These are phyloP conservation scores for Dipodomys spectabilis DNA, from an alignment of 2,113 vertebrate genomes.

Conservation along the genomic window DNA sequence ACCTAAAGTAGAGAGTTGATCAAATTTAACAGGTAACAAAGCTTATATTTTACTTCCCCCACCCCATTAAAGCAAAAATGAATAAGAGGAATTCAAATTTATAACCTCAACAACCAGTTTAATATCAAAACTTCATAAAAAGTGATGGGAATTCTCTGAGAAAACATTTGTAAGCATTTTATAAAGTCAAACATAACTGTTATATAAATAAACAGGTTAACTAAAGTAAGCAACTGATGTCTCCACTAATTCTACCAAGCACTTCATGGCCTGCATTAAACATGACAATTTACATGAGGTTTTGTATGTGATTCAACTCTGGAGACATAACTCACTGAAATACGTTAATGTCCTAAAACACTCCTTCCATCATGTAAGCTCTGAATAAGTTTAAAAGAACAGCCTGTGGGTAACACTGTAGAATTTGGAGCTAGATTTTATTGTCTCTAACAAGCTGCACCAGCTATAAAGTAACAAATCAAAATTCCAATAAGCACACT, in stretches of 20 bases:
- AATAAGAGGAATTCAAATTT: background rate
- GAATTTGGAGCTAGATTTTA: slow-evolving; percentile 54
- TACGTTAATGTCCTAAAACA: slow-evolving; percentile 65
- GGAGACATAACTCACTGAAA: slow-evolving; percentile 68
- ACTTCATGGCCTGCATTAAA: slow-evolving; percentile 55
- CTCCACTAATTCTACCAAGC: slow-evolving; percentile 43
- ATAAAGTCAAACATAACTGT: slow-evolving; percentile 53
- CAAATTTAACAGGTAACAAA: slow-evolving; percentile 13
- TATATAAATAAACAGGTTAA: slow-evolving; percentile 31
- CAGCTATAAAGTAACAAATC: slow-evolving; percentile 54
- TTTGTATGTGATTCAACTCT: slow-evolving; percentile 48
- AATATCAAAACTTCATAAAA: slow-evolving; percentile 47
- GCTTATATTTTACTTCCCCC: slow-evolving; percentile 1
- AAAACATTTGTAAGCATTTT: slow-evolving; percentile 54
- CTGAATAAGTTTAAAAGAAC: slow-evolving; percentile 65
- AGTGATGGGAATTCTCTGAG: slow-evolving; percentile 29
- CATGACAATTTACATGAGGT: slow-evolving; percentile 68
- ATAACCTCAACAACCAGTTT: slow-evolving; percentile 25
- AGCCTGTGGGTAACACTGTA: slow-evolving; percentile 30
- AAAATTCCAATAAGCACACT: slow-evolving; percentile 52
- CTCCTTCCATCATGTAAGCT: slow-evolving; percentile 59
- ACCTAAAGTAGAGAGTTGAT: background rate
- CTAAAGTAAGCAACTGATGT: slow-evolving; percentile 34
- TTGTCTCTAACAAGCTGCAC: slow-evolving; percentile 26
- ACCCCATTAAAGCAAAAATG: slow-evolving; percentile 50